Evolutionary conservation across 2,113 vertebrate species (phyloP).

Genomic region (Opisthocomus hoazin): DNA sequence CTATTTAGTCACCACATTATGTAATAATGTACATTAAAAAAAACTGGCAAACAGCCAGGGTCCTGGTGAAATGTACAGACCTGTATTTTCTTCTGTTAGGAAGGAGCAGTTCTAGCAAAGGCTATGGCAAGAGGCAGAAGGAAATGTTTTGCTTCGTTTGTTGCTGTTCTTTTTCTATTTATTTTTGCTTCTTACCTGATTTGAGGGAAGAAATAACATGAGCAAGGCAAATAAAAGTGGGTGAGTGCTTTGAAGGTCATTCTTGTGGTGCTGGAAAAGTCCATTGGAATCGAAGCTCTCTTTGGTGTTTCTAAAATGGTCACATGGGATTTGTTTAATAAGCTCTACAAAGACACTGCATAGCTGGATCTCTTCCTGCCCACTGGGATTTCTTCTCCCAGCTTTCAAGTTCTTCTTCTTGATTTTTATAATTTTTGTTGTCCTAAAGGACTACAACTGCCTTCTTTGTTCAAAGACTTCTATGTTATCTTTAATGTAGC

Average conservation of each 20-base stretch:
- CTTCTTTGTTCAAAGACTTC: not conserved
- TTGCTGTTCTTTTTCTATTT: not conserved
- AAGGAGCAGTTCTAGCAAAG: not conserved
- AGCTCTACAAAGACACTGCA: not conserved
- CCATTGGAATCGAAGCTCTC: not conserved
- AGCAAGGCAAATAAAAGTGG: not conserved
- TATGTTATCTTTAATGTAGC: not conserved
- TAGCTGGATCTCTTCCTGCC: not conserved
- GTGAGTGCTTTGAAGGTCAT: not conserved
- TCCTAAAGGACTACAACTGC: not conserved
- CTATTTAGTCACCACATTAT: not conserved
- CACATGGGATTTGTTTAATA: not conserved
- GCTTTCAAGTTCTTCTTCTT: not conserved
- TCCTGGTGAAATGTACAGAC: not conserved
- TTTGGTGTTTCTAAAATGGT: not conserved
- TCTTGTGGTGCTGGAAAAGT: not conserved
- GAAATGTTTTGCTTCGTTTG: not conserved
- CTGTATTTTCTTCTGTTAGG: not conserved
- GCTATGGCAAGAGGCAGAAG: not conserved
- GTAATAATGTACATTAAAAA: not conserved
- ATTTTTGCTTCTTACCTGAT: not conserved
- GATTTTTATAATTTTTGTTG: not conserved
- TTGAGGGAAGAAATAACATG: not conserved
- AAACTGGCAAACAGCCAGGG: not conserved
- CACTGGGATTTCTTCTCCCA: not conserved